A percentile compares a stretch with the other conserved stretches of the same genome.
Evolutionary conservation across 2,797 vertebrate genomes (phyloP).

Genomic region (Falco naumanni): DNA sequence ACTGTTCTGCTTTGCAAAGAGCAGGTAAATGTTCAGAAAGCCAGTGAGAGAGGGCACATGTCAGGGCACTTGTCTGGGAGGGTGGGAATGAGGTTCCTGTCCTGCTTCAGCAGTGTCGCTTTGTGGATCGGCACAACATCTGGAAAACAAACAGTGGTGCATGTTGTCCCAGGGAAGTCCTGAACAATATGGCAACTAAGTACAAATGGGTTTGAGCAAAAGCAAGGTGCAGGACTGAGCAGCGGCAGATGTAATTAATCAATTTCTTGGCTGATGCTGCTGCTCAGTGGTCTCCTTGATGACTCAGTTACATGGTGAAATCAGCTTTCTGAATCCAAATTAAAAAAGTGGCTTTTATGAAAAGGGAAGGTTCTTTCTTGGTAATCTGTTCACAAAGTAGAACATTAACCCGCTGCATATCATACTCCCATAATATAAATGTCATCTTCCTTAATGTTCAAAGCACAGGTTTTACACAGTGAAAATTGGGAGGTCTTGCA

Average conservation of each 20-base stretch:
- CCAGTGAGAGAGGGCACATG: neutral
- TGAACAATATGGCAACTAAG: neutral
- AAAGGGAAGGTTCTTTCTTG: conserved; percentile 21
- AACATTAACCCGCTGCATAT: neutral
- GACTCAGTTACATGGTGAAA: conserved; percentile 38
- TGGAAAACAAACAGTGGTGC: neutral
- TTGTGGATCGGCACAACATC: neutral
- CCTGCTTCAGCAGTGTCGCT: neutral
- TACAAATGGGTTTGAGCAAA: neutral
- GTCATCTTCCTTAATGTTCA: conserved; percentile 23
- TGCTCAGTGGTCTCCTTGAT: conserved; percentile 23
- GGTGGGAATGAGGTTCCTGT: neutral
- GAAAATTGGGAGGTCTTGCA: conserved; percentile 1
- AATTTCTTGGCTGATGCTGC: neutral
- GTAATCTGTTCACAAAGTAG: conserved; percentile 32
- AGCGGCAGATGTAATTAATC: neutral
- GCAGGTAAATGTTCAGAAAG: neutral
- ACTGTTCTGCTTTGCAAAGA: neutral
- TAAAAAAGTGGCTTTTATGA: neutral
- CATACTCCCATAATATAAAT: conserved; percentile 12
- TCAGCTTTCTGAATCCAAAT: conserved; percentile 5
- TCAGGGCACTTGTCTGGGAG: neutral
- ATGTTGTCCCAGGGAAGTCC: neutral
- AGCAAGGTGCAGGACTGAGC: neutral
- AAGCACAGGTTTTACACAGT: neutral